phyloP scores from a whole-genome alignment of 2,113 vertebrate species.

The Corapipo altera region DNA sequence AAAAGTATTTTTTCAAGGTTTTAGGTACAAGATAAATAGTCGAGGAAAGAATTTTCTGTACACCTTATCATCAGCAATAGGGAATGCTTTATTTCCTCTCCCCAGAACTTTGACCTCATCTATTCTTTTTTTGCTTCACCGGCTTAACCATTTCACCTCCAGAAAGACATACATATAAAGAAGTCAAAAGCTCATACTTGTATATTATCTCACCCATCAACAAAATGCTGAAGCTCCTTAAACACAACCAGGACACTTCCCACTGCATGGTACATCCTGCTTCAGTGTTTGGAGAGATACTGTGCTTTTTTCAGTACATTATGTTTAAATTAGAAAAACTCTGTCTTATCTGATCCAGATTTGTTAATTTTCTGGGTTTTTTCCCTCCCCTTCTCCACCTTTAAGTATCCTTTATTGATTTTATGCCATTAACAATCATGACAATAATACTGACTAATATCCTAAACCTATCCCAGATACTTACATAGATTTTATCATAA shows the following conservation, averaged over 20 bases:
- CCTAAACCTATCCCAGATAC: background rate
- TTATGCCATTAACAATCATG: background rate
- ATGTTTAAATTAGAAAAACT: background rate
- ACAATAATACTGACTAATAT: background rate
- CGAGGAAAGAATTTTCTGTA: background rate
- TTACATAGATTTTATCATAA: background rate
- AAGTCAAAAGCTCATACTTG: background rate
- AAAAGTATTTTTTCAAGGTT: background rate
- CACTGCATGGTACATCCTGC: accelerated
- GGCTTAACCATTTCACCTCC: background rate
- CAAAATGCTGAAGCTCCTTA: background rate
- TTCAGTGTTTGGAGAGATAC: background rate
- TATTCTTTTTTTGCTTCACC: background rate
- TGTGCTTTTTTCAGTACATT: background rate
- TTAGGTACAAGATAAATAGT: background rate
- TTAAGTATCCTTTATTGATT: background rate
- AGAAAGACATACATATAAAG: background rate
- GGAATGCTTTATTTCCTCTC: background rate
- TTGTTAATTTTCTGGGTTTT: background rate
- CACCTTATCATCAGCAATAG: background rate
- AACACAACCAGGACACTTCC: background rate
- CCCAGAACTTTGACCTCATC: background rate
- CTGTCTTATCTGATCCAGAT: background rate
- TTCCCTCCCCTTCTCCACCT: background rate
- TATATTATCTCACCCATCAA: background rate